Conservation (phyloP, 2,888 invertebrate species). For the Sphaerophoria taeniata region DNA sequence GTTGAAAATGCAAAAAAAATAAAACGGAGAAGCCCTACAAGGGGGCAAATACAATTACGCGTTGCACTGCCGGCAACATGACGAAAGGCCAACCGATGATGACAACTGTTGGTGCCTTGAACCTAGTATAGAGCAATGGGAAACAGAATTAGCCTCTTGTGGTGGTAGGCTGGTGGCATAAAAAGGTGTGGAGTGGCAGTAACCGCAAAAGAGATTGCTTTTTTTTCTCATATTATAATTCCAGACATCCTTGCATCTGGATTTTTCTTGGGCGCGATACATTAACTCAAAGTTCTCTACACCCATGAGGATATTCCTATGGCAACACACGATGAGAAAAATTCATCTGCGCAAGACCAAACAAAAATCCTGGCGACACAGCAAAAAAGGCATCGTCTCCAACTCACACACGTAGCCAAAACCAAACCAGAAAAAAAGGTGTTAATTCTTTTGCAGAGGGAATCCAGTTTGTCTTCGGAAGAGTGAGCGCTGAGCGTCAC, state of each 20-base stretch:
- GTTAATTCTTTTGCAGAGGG: slow-evolving; percentile 53
- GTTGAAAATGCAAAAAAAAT: background rate
- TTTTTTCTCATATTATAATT: slow-evolving; percentile 3
- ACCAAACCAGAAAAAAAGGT: slow-evolving; percentile 34
- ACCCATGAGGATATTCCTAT: slow-evolving; percentile 25
- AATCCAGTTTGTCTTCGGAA: slow-evolving; percentile 46
- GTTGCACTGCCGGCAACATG: no score
- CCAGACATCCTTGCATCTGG: slow-evolving; percentile 66
- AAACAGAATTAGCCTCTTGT: slow-evolving; percentile 35
- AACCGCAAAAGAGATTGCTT: slow-evolving; percentile 59
- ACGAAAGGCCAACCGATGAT: background rate
- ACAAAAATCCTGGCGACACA: slow-evolving; percentile 41
- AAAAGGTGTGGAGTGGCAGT: background rate
- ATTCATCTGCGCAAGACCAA: slow-evolving; percentile 55
- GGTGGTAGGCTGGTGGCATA: slow-evolving; percentile 11
- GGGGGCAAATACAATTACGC: slow-evolving; percentile 41
- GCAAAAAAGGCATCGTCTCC: slow-evolving; percentile 21
- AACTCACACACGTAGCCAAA: slow-evolving; percentile 10
- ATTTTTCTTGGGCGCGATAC: slow-evolving; percentile 53
- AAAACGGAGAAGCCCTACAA: slow-evolving; percentile 59
- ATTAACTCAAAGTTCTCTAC: slow-evolving; percentile 11
- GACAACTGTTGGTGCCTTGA: slow-evolving; percentile 62
- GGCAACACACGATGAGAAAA: slow-evolving; percentile 13
- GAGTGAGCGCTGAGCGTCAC: background rate
- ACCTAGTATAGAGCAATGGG: slow-evolving; percentile 44